Evolutionary conservation across 2,797 vertebrate species (phyloP), one percentile per base, ranked within the genome.

Genomic region (Lepidocolaptes lacrymiger): DNA sequence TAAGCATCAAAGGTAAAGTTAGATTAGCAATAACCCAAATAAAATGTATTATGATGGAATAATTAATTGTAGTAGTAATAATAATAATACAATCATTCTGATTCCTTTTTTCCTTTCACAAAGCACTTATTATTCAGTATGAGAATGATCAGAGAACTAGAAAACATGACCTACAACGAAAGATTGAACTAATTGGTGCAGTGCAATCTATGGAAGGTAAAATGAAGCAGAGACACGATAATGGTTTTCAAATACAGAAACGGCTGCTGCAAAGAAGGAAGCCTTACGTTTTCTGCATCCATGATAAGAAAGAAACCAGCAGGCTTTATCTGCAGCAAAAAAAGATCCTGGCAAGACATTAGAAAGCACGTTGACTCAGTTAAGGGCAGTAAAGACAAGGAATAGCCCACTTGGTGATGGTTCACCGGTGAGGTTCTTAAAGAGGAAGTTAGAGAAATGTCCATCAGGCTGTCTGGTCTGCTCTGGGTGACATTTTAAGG

Each of bases 1-100:
- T 91, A 93, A 81, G 51, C 69, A 74, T 81, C 88, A 94, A 92
- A 95, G 66, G 66, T 86, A 68, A 94, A 85, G 46, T 69, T 84
- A 89, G 58, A 84, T 73, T 81, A 88, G 39, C 46, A 93, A 86
- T 79, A 94, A 77, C 48, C 27, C 62, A 88, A 92, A 89, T 83
- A 80, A 93, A 92, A 90, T 82, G 26, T 13, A 39, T 71, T 87
- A 55, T 89, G 73, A 82, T 91, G 91, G 83, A 94, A 86, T 88
- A 82, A 95, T 86, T 95, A 95, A 91, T 94, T 94, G 86, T 84
- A 96, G 78, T 85, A 96, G 93, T 85, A 93, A 77, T 61, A 61
- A 55, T 59, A 36, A 63, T 36, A 36, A 63, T n/a, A 46, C 30
- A 86, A 83, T 84, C 71, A 88, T 84, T 89, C 66, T 90, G 6